Conservation (phyloP, 2,797 vertebrate genomes). For the Microchirus variegatus region DNA sequence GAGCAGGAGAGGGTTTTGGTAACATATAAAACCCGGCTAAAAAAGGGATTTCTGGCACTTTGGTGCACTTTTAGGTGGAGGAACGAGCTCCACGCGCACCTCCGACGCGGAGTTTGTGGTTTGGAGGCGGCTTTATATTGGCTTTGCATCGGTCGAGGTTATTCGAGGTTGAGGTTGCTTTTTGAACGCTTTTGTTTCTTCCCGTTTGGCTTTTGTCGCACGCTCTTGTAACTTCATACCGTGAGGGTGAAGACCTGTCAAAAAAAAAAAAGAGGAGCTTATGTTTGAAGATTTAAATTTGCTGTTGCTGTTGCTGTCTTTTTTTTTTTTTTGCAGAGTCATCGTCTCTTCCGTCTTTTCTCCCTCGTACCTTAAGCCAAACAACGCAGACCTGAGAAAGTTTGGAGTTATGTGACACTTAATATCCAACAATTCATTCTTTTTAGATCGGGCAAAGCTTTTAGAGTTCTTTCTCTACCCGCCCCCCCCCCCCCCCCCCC, state of each 20-base stretch:
- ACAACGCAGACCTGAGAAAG: slow-evolving; percentile 58
- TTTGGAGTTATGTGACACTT: slow-evolving; percentile 65
- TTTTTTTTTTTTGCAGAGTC: not conserved
- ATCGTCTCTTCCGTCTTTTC: not conserved
- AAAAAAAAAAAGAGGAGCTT: slow-evolving; percentile 39
- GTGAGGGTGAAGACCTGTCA: slow-evolving; percentile 5
- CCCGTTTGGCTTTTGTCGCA: slow-evolving; percentile 22
- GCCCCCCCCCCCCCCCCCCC: too few species aligned
- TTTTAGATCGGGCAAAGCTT: slow-evolving; percentile 66
- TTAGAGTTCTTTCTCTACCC: slow-evolving; percentile 45
- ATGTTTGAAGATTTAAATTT: slow-evolving; percentile 37
- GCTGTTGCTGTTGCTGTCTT: slow-evolving; percentile 22
- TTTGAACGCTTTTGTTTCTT: slow-evolving; percentile 51
- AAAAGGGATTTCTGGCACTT: slow-evolving; percentile 37
- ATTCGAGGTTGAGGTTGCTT: slow-evolving; percentile 25
- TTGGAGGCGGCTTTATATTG: slow-evolving; percentile 33
- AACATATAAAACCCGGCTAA: slow-evolving; percentile 46
- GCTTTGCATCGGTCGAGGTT: slow-evolving; percentile 33
- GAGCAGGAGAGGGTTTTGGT: slow-evolving; percentile 29
- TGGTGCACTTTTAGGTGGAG: slow-evolving; percentile 49
- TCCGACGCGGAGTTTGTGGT: slow-evolving; percentile 48
- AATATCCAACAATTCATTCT: slow-evolving; percentile 65
- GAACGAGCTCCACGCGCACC: slow-evolving; percentile 55
- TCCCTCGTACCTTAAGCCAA: slow-evolving; percentile 31
- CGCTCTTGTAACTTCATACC: slow-evolving; percentile 30